Evolutionary conservation across 2,888 invertebrate genomes (phyloP), one percentile per base, ranked within the genome.

Genomic region (Ophion obscuratus): DNA sequence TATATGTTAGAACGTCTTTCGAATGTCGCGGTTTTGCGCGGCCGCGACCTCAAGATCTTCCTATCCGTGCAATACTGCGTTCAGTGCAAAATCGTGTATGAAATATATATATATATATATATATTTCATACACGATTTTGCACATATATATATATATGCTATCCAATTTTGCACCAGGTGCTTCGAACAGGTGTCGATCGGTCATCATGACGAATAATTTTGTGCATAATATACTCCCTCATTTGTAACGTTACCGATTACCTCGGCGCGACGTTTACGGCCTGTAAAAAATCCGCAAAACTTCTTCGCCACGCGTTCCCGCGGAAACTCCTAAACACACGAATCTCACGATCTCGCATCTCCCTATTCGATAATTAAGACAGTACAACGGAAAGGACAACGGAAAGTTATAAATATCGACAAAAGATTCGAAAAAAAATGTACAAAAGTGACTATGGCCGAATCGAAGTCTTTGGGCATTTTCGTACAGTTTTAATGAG

Each of bases 121-220:
- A 57, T 57, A 14, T 57, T 17, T 24, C 24, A 24, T 24, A 24
- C 24, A 24, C 24, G 24, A 24, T 24, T 24, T 24, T 17, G 11
- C 4, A 57, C 4, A 17, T 57, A 57, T 17, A 17, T 57, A 57
- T 17, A 17, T 10, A 70, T 78, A 61, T 44, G 24, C 4, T 27
- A 27, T 44, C 53, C 53, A 53, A 53, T 53, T 17, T 53, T 53
- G 17, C 44, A 68, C 57, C 86, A 86, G 86, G 81, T 86, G 86
- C 68, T 64, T 36, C 14, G 6, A 74, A 83, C 86, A 86, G 81
- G 83, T 86, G 86, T 83, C 83, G 77, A 74, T 80, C 40, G 40
- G 7, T 40, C 40, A 40, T 40, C 75, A 6, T 17, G 77, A 86
- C 77, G 44, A 77, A 83, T 76, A 47, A 57, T 70, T 57, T 24